These are phyloP conservation scores for Drosophila subpulchrella DNA, from an alignment of 1,140 invertebrate genomes.

Conservation along the genomic window DNA sequence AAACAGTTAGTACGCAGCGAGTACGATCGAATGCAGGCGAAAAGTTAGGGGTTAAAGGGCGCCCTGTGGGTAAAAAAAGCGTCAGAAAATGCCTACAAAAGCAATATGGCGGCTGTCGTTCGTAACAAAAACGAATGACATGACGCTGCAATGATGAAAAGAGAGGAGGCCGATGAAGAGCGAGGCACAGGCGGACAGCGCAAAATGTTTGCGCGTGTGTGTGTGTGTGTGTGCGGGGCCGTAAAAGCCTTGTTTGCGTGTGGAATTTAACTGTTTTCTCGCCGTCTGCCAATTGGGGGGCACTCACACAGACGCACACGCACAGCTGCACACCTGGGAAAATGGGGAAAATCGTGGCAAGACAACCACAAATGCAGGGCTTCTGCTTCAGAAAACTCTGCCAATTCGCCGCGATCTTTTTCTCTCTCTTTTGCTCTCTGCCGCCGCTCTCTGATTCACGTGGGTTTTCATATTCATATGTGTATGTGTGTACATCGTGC, in stretches of 20 bases:
- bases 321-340: constrained; percentile 57
- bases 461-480: constrained; percentile 64
- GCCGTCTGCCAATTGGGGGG: constrained; percentile 28
- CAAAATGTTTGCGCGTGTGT: constrained; percentile 11
- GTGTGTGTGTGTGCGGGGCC: constrained; percentile 16
- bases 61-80: constrained; percentile 45
- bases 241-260: constrained; percentile 46
- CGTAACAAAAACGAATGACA: constrained; percentile 58
- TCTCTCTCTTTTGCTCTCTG: constrained; percentile 47
- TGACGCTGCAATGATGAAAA: constrained; percentile 55
- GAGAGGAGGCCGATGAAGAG: constrained; percentile 50
- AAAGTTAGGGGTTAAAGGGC: not conserved
- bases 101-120: constrained; percentile 56
- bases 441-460: constrained; percentile 70
- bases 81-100: constrained; percentile 43
- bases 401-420: constrained; percentile 71
- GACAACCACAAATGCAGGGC: constrained; percentile 42
- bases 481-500: constrained; percentile 23
- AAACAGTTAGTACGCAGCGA: constrained; percentile 42
- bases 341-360: constrained; percentile 47
- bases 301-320: constrained; percentile 10
- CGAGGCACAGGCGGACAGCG: constrained; percentile 34
- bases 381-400: constrained; percentile 62
- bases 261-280: constrained; percentile 48
- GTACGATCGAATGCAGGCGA: constrained; percentile 5